A percentile compares a stretch with the other conserved stretches of the same genome.
These are phyloP conservation scores for Pangasius macronema DNA, from an alignment of 2,797 vertebrate species.

Conservation along the genomic window DNA sequence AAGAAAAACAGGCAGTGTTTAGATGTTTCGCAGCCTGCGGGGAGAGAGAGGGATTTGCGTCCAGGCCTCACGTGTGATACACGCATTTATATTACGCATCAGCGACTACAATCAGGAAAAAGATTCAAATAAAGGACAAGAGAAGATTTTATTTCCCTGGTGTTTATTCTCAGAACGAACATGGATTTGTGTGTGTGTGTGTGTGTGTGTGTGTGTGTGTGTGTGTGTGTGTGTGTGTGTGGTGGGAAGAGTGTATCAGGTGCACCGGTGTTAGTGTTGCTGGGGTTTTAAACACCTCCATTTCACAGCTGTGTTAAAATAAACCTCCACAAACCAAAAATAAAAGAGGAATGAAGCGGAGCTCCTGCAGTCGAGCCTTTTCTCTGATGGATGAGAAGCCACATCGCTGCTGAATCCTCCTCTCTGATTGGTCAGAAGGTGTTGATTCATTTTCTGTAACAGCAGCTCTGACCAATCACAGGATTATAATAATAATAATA, in stretches of 20 bases:
- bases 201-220: no score
- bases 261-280: background rate
- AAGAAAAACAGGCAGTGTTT: constrained; percentile 45
- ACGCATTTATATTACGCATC: background rate
- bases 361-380: background rate
- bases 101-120: background rate
- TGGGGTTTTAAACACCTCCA: background rate
- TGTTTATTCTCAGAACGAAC: background rate
- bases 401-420: background rate
- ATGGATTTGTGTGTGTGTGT: background rate
- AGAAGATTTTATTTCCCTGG: background rate
- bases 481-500: background rate
- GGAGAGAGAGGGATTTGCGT: constrained; percentile 33
- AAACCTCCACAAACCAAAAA: background rate
- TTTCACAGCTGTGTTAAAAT: background rate
- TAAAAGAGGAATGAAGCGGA: background rate
- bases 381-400: background rate
- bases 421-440: background rate
- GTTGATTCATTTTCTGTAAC: background rate
- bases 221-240: constrained; percentile 7
- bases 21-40: constrained; percentile 42
- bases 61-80: constrained; percentile 5
- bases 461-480: background rate
- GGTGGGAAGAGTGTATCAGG: background rate
- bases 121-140: background rate